Evolutionary conservation across 2,888 invertebrate genomes (phyloP), one percentile per base, ranked within the genome.

Genomic region (Scaptomyza reducta): DNA sequence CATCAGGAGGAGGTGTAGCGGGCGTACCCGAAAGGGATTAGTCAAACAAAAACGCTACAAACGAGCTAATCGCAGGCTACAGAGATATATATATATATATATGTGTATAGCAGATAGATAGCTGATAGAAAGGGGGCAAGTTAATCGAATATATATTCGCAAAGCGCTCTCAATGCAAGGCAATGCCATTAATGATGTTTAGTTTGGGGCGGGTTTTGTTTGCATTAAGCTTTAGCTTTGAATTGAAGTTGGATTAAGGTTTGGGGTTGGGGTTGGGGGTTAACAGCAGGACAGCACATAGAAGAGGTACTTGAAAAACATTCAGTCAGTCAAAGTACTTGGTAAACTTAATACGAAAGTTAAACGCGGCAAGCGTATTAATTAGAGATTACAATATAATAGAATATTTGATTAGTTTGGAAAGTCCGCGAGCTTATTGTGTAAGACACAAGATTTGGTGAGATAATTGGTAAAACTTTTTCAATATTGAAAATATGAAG

Each of bases 1-100:
- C 0, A 9, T 3, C 0, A 13, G 25, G 0, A 11, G 9, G 2
- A 6, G 5, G 4, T 10, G 50, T 11, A 11, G n/a, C 11, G 35
- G 62, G 41, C 41, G 38, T 31, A 42, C 59, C 63, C 47, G 33
- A 31, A 69, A 77, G 57, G 87, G 80, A 81, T 87, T 82, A 82
- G 86, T 63, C 88, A 87, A 87, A 85, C 88, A 87, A 62, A 85
- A 68, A 68, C 61, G 56, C 40, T 66, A 51, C 63, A 68, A 85
- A 66, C 58, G 71, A 81, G 79, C 87, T 81, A 81, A 81, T 87
- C 69, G 78, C 61, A n/a, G 51, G 40, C 27, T 27, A 16, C 35
- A 22, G 10, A n/a, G 45, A 31, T 13, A 14, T 33, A n/a, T 22
- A 3, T 22, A 22, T 22, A 22, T 22, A 22, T 3, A 22, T 22